Evolutionary conservation across 2,113 vertebrate genomes (phyloP).

Genomic region (Meriones unguiculatus): DNA sequence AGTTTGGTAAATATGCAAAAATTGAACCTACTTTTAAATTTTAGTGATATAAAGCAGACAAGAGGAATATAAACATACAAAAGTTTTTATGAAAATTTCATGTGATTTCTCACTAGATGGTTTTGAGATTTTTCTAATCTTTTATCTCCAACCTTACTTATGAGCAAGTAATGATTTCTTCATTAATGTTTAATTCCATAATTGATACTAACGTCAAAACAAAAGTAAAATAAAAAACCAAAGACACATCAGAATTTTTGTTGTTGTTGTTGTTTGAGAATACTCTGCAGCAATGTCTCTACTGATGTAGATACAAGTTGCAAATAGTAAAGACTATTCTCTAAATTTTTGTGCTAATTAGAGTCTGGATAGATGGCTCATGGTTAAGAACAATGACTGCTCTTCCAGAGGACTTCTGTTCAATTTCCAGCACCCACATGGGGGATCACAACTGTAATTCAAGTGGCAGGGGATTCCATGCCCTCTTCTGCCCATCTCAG

Average conservation of each 20-base stretch:
- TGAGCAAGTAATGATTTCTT: background rate
- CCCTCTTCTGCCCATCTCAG: background rate
- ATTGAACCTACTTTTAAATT: too few relatives aligned
- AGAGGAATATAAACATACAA: too few relatives aligned
- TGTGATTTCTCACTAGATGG: too few relatives aligned
- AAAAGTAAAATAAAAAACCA: background rate
- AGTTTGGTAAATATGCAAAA: too few relatives aligned
- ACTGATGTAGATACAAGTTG: background rate
- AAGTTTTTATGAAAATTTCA: too few relatives aligned
- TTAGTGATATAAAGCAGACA: too few relatives aligned
- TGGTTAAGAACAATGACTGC: background rate
- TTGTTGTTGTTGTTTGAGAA: background rate
- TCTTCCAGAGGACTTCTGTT: too few relatives aligned
- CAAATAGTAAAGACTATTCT: background rate
- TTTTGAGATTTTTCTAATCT: too few relatives aligned
- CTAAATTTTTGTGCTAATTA: background rate
- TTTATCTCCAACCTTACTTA: background rate
- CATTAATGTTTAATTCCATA: background rate
- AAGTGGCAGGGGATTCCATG: background rate
- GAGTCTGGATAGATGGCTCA: background rate
- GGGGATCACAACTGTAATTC: background rate
- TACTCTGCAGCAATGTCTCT: background rate
- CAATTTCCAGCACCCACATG: background rate
- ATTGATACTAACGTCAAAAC: background rate
- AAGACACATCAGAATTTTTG: background rate